Conservation (phyloP, 2,888 invertebrate genomes). For the Apodemia hepburni region DNA sequence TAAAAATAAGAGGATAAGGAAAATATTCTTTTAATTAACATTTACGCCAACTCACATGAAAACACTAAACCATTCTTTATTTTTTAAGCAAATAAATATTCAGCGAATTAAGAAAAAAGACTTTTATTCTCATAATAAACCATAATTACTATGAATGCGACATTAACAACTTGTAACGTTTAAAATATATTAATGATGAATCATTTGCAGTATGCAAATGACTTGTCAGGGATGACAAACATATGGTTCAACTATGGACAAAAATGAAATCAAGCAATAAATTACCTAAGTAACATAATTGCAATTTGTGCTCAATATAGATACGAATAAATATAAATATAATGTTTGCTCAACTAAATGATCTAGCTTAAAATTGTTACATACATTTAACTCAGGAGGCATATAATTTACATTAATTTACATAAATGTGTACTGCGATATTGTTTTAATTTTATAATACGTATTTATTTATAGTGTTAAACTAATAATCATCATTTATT, state of each 20-base stretch:
- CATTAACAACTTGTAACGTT: slow-evolving; percentile 4
- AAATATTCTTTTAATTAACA: slow-evolving; percentile 7
- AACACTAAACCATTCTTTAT: slow-evolving; percentile 18
- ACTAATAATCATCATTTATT: too few relatives aligned
- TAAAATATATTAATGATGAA: background rate
- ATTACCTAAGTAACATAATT: too few relatives aligned
- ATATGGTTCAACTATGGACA: background rate
- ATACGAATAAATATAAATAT: too few relatives aligned
- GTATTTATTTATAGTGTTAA: too few relatives aligned
- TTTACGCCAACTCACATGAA: slow-evolving; percentile 15
- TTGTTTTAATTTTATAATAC: too few relatives aligned
- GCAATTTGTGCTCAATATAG: too few relatives aligned
- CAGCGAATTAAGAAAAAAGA: background rate
- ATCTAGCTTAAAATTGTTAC: too few relatives aligned
- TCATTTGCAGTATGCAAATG: background rate
- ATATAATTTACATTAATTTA: too few relatives aligned
- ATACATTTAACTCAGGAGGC: too few relatives aligned
- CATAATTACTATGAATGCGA: slow-evolving; percentile 2
- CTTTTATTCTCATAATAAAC: background rate
- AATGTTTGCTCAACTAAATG: too few relatives aligned
- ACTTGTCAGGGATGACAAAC: background rate
- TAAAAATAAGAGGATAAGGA: background rate
- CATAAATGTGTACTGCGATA: too few relatives aligned
- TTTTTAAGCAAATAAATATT: background rate
- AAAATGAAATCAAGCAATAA: too few relatives aligned